Evolutionary conservation across 2,113 vertebrate species (phyloP), one percentile per base, ranked within the genome.

Genomic region (Melanotaenia duboulayi): DNA sequence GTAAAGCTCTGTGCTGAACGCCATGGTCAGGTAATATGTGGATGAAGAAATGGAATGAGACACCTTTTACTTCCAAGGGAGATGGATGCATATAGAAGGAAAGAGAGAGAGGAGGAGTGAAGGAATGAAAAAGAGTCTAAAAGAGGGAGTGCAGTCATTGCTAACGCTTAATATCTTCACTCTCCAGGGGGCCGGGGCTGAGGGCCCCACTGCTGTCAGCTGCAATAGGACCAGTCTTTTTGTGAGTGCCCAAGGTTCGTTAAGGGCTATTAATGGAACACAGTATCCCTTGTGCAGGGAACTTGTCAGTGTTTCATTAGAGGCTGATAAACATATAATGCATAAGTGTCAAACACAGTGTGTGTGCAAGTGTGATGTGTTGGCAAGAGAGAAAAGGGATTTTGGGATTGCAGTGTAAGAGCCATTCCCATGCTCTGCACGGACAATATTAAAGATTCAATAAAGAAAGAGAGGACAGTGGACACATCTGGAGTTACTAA

Each of bases 301-400:
- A 93, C 91, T 82, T 90, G 90, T 92, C 88, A 93, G 86, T 83
- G 85, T 92, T 93, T 91, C 91, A 94, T 92, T 89, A 94, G 86
- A 91, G 86, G 88, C 75, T 91, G 84, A 90, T 92, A 93, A 94
- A 91, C 59, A 90, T 90, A 90, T 89, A 87, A 88, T 88, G 79
- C 84, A 81, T 74, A 86, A 84, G 88, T 91, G 87, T 92, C 89
- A 92, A 81, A 68, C 82, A 61, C 78, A 83, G 88, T 77, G 75
- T 79, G 80, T 65, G 63, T 72, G 65, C 81, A 17, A 66, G 72
- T 77, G 85, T 70, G 80, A 84, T 10, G 77, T 51, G 64, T 59
- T 65, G 63, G 76, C 46, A 46, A 81, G 74, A 82, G 60, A 77
- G 66, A 19, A 23, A 78, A 42, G 71, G 57, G 75, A 87, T 83